phyloP scores from a whole-genome alignment of 2,888 invertebrate species.

The Sylvicola fuscatus region DNA sequence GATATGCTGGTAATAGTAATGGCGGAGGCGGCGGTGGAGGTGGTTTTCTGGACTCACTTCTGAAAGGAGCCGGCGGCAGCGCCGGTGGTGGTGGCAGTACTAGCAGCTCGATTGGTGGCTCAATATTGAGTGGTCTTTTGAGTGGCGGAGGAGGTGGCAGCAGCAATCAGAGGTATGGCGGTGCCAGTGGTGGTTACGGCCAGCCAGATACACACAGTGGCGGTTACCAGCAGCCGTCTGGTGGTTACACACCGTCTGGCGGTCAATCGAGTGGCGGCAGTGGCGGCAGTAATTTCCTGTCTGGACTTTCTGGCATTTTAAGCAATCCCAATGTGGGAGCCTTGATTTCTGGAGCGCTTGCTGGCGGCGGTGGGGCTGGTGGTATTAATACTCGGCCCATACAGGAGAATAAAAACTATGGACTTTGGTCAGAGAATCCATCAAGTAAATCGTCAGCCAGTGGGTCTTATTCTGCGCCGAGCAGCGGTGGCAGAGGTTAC shows the following conservation, averaged over 20 bases:
- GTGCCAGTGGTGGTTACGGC: background rate
- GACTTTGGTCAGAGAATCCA: constrained; percentile 21
- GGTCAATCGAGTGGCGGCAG: background rate
- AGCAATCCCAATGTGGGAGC: constrained; percentile 1
- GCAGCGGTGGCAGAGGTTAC: constrained; percentile 13
- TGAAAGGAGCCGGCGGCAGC: constrained; percentile 1
- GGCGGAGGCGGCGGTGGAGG: constrained; percentile 1
- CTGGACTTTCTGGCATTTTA: constrained; percentile 2
- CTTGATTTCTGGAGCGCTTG: constrained; percentile 1
- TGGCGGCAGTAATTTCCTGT: constrained; percentile 2
- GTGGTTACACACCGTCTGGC: background rate
- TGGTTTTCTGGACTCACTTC: background rate
- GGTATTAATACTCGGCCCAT: constrained; percentile 10
- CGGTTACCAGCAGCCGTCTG: background rate
- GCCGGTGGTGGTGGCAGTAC: background rate
- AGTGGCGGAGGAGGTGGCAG: background rate
- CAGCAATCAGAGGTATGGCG: background rate
- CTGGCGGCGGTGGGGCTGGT: constrained; percentile 7
- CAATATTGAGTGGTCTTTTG: background rate
- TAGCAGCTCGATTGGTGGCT: background rate
- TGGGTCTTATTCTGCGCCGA: constrained; percentile 10
- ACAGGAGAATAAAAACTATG: constrained; percentile 6
- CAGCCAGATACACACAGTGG: background rate
- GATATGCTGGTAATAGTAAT: background rate
- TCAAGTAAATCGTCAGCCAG: constrained; percentile 5